phyloP scores from a whole-genome alignment of 2,888 invertebrate species.

The Clostera curtula region DNA sequence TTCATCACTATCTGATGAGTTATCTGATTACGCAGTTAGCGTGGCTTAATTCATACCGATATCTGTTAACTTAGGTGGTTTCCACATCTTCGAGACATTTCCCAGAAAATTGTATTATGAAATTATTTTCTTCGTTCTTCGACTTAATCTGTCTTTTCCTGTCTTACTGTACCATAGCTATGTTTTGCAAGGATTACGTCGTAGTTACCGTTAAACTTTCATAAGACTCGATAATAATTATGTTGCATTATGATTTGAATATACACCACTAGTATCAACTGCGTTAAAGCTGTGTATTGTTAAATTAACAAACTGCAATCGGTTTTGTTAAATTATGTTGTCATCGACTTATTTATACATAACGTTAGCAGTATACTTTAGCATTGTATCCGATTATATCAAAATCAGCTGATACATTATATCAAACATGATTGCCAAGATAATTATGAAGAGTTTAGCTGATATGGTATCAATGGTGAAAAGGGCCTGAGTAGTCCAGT shows the following conservation, averaged over 20 bases:
- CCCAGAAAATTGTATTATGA: background rate
- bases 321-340: too few species aligned
- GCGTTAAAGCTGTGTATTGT: too few species aligned
- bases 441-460: too few species aligned
- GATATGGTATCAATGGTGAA: too few species aligned
- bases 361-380: too few species aligned
- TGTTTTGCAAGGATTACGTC: conserved; percentile 7
- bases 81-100: too few species aligned
- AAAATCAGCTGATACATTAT: too few species aligned
- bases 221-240: conserved; percentile 10
- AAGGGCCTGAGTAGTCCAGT: too few species aligned
- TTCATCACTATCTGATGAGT: conserved; percentile 9
- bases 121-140: background rate
- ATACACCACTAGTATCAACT: conserved; percentile 14
- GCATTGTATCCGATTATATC: too few species aligned
- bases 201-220: conserved; percentile 9
- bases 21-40: conserved; percentile 18
- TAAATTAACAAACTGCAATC: too few species aligned
- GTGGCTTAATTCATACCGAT: conserved; percentile 15
- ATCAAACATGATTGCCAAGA: too few species aligned
- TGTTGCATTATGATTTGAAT: conserved; percentile 15
- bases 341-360: too few species aligned
- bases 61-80: conserved; percentile 4
- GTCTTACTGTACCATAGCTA: conserved; percentile 1
- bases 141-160: background rate